Evolutionary conservation across 2,888 invertebrate genomes (phyloP).

Genomic region (Oscheius myriophilus): DNA sequence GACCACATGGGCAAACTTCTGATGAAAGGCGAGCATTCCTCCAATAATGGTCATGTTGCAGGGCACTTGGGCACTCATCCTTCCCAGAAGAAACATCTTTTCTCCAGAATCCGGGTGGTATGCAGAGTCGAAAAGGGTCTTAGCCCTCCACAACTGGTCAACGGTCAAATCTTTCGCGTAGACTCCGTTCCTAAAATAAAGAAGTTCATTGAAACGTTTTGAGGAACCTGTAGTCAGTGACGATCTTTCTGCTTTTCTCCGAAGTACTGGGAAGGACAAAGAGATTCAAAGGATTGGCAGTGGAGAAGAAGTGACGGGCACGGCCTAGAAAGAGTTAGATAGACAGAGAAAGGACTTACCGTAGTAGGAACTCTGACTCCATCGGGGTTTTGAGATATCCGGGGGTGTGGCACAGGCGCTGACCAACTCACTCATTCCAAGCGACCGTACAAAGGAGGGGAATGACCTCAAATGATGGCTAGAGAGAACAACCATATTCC

Average conservation of each 20-base stretch:
- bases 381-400: conserved; percentile 78
- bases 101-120: conserved; percentile 98
- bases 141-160: conserved; percentile 87
- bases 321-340: conserved; percentile 77
- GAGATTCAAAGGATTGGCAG: conserved; percentile 91
- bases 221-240: conserved; percentile 80
- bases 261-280: conserved; percentile 80
- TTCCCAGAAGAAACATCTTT: conserved; percentile 88
- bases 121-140: conserved; percentile 94
- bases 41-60: conserved; percentile 97
- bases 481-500: no score
- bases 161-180: conserved; percentile 77
- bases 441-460: no score
- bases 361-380: conserved; percentile 79
- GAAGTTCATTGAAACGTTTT: neutral
- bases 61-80: conserved; percentile 95
- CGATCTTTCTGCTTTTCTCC: conserved; percentile 82
- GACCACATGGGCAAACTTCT: conserved; percentile 84
- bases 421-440: neutral
- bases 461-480: no score
- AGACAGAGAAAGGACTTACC: conserved; percentile 18
- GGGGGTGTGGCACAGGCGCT: conserved; percentile 20
- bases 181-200: conserved; percentile 72
- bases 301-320: conserved; percentile 86
- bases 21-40: conserved; percentile 93